phyloP scores from a whole-genome alignment of 2,888 invertebrate species.

The Scrobipalpa costella region DNA sequence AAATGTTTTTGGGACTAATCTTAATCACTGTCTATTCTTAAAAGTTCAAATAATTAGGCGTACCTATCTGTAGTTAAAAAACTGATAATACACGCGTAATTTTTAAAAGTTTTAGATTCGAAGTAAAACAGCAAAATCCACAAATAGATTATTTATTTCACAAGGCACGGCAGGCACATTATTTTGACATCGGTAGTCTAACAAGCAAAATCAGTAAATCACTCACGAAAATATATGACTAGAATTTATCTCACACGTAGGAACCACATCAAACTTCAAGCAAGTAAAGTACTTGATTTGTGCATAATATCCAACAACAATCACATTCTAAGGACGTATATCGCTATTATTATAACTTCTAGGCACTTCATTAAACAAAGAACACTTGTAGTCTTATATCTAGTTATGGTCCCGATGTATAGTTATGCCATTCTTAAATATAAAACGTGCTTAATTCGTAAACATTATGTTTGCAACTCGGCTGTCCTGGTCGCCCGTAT shows the following conservation, averaged over 20 bases:
- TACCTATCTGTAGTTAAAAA: too few relatives aligned
- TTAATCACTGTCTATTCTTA: too few relatives aligned
- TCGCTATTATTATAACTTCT: conserved; percentile 35
- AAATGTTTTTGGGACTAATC: too few relatives aligned
- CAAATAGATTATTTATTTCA: conserved; percentile 49
- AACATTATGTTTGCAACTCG: neutral
- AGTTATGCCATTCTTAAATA: conserved; percentile 25
- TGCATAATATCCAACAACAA: conserved; percentile 42
- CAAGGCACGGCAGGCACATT: conserved; percentile 57
- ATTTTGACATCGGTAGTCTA: conserved; percentile 30
- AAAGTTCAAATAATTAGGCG: too few relatives aligned
- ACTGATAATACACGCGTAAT: too few relatives aligned
- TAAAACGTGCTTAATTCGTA: conserved; percentile 21
- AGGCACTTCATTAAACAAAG: conserved; percentile 44
- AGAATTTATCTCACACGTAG: conserved; percentile 42
- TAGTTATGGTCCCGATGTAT: conserved; percentile 46
- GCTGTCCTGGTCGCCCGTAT: neutral
- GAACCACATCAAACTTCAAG: conserved; percentile 33
- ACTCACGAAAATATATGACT: conserved; percentile 53
- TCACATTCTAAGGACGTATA: conserved; percentile 39
- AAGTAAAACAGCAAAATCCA: conserved; percentile 41
- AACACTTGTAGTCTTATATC: conserved; percentile 40
- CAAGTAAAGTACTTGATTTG: conserved; percentile 17
- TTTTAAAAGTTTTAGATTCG: too few relatives aligned
- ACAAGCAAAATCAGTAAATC: conserved; percentile 34